A percentile compares a stretch with the other conserved stretches of the same genome.
Conservation (phyloP, 2,888 invertebrate species). For the Nomada hirtipes region DNA sequence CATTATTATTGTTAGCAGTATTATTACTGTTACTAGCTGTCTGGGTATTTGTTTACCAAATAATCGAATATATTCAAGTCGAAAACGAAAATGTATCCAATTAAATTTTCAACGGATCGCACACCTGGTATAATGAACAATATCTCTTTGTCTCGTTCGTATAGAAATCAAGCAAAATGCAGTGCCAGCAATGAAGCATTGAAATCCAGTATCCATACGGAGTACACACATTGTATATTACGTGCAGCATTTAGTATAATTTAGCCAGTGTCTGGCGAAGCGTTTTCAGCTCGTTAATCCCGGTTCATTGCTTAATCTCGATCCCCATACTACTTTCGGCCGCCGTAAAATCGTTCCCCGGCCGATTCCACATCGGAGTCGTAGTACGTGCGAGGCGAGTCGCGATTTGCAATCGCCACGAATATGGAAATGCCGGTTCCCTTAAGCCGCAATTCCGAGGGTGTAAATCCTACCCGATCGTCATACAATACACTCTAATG, state of each 20-base stretch:
- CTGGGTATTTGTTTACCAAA: too few species aligned
- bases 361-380: slow-evolving; percentile 25
- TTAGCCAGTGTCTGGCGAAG: neutral
- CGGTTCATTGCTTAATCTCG: slow-evolving; percentile 32
- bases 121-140: too few species aligned
- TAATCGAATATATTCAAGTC: too few species aligned
- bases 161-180: too few species aligned
- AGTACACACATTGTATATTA: too few species aligned
- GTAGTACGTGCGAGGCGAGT: slow-evolving; percentile 28
- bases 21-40: too few species aligned
- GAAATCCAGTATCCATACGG: too few species aligned
- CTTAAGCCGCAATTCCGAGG: slow-evolving; percentile 79
- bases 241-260: neutral
- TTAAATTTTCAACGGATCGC: too few species aligned
- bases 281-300: slow-evolving; percentile 13
- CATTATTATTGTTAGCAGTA: too few species aligned
- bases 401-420: slow-evolving; percentile 43
- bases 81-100: too few species aligned
- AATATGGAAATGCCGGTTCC: slow-evolving; percentile 75
- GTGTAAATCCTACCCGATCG: slow-evolving; percentile 77
- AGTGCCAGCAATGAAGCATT: too few species aligned
- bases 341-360: slow-evolving; percentile 9
- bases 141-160: too few species aligned
- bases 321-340: slow-evolving; percentile 4
- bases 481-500: slow-evolving; percentile 80